Evolutionary conservation across 2,888 invertebrate species (phyloP).

Genomic region (Tipula unca): DNA sequence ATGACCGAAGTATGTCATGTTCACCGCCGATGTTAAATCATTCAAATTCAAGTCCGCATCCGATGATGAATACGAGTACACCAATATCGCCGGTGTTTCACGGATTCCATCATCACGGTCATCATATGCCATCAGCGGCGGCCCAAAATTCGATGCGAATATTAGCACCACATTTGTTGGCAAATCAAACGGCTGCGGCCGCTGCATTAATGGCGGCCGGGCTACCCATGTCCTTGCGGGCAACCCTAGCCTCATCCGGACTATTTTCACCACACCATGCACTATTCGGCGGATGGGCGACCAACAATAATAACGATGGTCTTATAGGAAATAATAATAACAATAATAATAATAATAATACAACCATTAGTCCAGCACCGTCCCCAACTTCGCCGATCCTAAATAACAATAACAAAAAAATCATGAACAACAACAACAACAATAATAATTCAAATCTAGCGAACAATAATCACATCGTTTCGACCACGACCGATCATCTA

Average conservation of each 20-base stretch:
- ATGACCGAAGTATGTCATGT: conserved; percentile 36
- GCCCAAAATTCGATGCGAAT: conserved; percentile 39
- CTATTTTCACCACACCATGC: conserved; percentile 40
- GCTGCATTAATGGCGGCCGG: conserved; percentile 41
- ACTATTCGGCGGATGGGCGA: conserved; percentile 36
- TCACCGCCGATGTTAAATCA: conserved; percentile 35
- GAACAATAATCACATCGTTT: conserved; percentile 26
- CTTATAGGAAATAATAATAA: conserved; percentile 18
- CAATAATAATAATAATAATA: conserved; percentile 15
- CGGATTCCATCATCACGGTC: conserved; percentile 31
- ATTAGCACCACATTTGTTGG: conserved; percentile 37
- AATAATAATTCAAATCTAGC: conserved; percentile 23
- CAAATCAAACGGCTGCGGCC: conserved; percentile 35
- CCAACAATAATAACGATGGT: conserved; percentile 19
- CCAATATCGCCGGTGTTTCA: conserved; percentile 34
- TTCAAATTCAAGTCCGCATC: background rate
- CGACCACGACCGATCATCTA: conserved; percentile 31
- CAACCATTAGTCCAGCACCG: conserved; percentile 33
- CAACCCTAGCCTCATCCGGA: conserved; percentile 33
- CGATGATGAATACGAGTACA: background rate
- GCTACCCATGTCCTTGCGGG: conserved; percentile 34
- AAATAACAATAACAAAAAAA: conserved; percentile 24
- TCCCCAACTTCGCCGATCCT: conserved; percentile 36
- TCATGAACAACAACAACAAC: conserved; percentile 20
- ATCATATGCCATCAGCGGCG: conserved; percentile 30